Evolutionary conservation across 2,113 vertebrate genomes (phyloP).

Genomic region (Cygnus buccinator): DNA sequence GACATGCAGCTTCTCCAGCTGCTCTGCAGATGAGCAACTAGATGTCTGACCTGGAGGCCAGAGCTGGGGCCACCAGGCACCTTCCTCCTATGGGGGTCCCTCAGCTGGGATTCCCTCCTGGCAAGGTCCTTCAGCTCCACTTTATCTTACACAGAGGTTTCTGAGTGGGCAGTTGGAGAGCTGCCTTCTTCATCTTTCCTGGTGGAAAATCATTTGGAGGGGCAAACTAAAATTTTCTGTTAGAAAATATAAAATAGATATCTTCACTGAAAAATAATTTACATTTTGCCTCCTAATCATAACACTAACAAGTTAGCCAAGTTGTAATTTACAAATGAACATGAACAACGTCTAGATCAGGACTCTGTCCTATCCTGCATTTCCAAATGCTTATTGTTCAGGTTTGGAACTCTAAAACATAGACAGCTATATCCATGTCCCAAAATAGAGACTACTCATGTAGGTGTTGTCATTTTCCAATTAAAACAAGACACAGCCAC

Average conservation of each 20-base stretch:
- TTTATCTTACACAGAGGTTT: background rate
- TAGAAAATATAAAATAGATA: background rate
- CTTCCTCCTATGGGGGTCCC: background rate
- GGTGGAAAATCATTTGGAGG: background rate
- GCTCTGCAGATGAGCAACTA: background rate
- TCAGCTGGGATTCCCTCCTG: background rate
- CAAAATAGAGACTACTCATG: background rate
- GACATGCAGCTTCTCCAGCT: background rate
- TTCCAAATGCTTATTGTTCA: background rate
- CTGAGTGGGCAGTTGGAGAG: background rate
- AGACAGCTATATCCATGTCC: background rate
- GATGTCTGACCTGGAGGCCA: background rate
- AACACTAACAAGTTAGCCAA: background rate
- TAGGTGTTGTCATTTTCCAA: background rate
- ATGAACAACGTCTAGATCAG: background rate
- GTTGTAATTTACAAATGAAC: background rate
- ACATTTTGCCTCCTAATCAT: background rate
- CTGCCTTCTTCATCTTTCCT: background rate
- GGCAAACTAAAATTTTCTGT: background rate
- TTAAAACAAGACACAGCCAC: background rate
- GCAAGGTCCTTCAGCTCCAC: background rate
- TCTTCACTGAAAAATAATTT: background rate
- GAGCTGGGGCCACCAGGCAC: background rate
- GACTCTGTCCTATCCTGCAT: background rate
- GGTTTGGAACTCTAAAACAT: background rate